Conservation (phyloP, 2,888 invertebrate genomes). For the Gortyna flavago region DNA sequence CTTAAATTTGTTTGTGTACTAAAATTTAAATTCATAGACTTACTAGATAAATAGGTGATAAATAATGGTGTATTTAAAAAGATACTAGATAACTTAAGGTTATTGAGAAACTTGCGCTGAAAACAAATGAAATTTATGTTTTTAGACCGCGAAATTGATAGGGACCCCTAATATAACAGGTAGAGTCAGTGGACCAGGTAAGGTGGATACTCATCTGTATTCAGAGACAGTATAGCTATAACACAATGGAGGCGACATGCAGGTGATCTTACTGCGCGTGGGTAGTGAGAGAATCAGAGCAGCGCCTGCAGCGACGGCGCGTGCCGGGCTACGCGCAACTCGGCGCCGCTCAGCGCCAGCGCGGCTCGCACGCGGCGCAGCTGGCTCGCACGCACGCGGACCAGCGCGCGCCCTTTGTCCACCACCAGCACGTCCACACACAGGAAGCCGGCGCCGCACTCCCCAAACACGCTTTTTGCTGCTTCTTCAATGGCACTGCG, state of each 20-base stretch:
- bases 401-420: slow-evolving; percentile 27
- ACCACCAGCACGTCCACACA: slow-evolving; percentile 48
- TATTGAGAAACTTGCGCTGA: too few species aligned
- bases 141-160: too few species aligned
- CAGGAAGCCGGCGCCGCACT: slow-evolving; percentile 57
- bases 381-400: slow-evolving; percentile 47
- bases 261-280: slow-evolving; percentile 5
- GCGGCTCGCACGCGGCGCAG: slow-evolving; percentile 40
- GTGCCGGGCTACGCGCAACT: slow-evolving; percentile 9
- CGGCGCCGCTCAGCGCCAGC: slow-evolving; percentile 13
- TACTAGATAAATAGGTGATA: too few species aligned
- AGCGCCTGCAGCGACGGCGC: slow-evolving; percentile 51
- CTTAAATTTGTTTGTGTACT: too few species aligned
- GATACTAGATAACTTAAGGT: too few species aligned
- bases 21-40: too few species aligned
- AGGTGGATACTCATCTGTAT: not conserved
- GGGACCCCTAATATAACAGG: too few species aligned
- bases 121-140: too few species aligned
- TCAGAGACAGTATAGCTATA: too few species aligned
- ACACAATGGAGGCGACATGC: not conserved
- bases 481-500: slow-evolving; percentile 53
- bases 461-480: slow-evolving; percentile 46
- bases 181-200: too few species aligned
- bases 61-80: too few species aligned
- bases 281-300: slow-evolving; percentile 14